Evolutionary conservation across 35 echinoderm and acorn worm genomes (phyloP).

Genomic region (Ophiothrix spiculata): DNA sequence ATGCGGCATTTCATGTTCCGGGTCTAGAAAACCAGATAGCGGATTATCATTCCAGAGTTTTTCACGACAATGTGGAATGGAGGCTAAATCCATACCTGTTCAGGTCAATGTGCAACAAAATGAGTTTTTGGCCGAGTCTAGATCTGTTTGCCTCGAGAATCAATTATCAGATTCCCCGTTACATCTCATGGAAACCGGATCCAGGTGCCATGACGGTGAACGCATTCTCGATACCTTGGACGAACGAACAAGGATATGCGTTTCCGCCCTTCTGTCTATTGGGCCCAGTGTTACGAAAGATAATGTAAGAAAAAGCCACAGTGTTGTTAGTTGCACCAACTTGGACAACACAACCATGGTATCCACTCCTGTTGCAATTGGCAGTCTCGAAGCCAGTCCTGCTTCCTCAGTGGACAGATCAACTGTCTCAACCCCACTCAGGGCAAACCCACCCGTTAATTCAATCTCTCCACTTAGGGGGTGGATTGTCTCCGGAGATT

Average conservation of each 20-base stretch:
- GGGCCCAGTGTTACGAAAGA: constrained; percentile 1
- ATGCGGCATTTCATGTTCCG: constrained; percentile 11
- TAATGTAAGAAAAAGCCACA: background rate
- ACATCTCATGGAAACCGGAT: constrained; percentile 21
- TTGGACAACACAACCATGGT: constrained; percentile 17
- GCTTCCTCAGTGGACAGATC: constrained; percentile 1
- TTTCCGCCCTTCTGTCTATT: constrained; percentile 41
- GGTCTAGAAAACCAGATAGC: background rate
- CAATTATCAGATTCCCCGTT: constrained; percentile 8
- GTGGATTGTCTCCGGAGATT: constrained; percentile 13
- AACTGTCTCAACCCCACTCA: constrained; percentile 13
- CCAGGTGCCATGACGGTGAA: background rate
- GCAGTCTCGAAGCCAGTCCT: constrained; percentile 8
- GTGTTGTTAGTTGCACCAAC: background rate
- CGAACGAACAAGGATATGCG: background rate
- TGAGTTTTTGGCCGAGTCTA: constrained; percentile 9
- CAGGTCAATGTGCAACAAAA: background rate
- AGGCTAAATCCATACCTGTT: background rate
- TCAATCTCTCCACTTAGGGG: constrained; percentile 1
- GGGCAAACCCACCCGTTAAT: background rate
- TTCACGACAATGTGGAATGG: background rate
- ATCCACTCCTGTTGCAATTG: background rate
- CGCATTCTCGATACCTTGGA: background rate
- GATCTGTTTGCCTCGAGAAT: constrained; percentile 36
- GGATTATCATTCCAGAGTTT: background rate